Conservation (phyloP, 37 sponge, comb jelly and placozoan species). For the Beroe ovata region DNA sequence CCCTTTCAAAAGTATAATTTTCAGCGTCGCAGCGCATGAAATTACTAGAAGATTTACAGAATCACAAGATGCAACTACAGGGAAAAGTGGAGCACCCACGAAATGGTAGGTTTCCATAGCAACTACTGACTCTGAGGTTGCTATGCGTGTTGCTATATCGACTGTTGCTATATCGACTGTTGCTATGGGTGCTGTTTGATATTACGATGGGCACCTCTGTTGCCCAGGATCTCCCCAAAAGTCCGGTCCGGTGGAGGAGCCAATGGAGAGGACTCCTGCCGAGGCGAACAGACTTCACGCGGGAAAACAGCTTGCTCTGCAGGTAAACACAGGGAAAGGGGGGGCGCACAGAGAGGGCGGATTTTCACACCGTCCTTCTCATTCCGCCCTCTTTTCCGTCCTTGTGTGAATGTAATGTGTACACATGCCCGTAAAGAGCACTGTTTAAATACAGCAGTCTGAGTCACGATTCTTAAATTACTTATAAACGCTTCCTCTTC, state of each 20-base stretch:
- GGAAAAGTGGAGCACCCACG: neutral
- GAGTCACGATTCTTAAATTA: too few relatives aligned
- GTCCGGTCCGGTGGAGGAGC: neutral
- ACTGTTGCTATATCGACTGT: too few relatives aligned
- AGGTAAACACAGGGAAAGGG: too few relatives aligned
- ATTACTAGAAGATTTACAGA: constrained; percentile 50
- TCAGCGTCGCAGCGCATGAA: constrained; percentile 53
- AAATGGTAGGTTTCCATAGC: constrained; percentile 49
- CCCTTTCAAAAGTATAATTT: neutral
- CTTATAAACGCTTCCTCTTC: neutral
- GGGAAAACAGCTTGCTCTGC: constrained; percentile 43
- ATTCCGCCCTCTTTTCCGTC: too few relatives aligned
- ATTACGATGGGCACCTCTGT: neutral
- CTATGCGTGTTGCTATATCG: too few relatives aligned
- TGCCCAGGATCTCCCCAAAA: neutral
- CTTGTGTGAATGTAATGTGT: too few relatives aligned
- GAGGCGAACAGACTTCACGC: constrained; percentile 56
- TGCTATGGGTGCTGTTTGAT: too few relatives aligned
- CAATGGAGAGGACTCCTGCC: constrained; percentile 42
- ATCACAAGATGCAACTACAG: constrained; percentile 52
- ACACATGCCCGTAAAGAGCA: too few relatives aligned
- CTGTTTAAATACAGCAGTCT: too few relatives aligned
- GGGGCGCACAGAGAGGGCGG: too few relatives aligned
- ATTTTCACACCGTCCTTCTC: too few relatives aligned
- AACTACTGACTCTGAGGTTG: too few relatives aligned